Base-by-base conservation (phyloP, 2,113 vertebrate genomes). In the Mastomys coucha region DNA sequence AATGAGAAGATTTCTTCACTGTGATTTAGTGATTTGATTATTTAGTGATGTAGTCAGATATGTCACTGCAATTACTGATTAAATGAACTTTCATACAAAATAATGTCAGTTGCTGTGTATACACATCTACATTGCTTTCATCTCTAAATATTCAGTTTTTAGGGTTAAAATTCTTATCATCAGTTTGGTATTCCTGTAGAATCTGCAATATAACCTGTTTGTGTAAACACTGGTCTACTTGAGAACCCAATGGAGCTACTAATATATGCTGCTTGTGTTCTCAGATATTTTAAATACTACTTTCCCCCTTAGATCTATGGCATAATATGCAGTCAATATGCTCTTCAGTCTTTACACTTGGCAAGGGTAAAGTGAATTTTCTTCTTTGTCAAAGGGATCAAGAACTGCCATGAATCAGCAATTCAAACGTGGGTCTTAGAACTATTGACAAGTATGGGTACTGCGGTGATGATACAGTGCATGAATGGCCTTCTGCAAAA, bases 301-400 rank as follows among this genome's bases (percentile, higher is more conserved):
- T 84, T 56, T 36, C 24, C 51, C 36, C 14, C 88, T 75, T 87
- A 78, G 14, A 58, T 85, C 9, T 90, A 16, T 91, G 33, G 22
- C 73, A 6, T 78, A 94, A 86, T 91, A 72, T 75, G 24, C 24
- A 87, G 8, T 26, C 77, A 60, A 84, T 93, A 51, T 72, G 84
- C 6, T 73, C 31, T 28, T 24, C 24, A 19, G 58, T 19, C 17
- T 58, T 58, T 72, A 31, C 78, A 63, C 72, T 97, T 70, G 9
- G 70, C 85, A 73, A 96, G 24, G 12, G 65, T 85, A 3, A 70
- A 90, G 13, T 91, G n/a, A 92, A 97, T 72, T 33, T 94, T 89
- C 42, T 89, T 97, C 81, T 80, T 45, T 45, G 39, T 85, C n/a
- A 89, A 49, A 67, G 82, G 20, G 19, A 4, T 86, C 2, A 78